Base-by-base conservation (phyloP, 2,888 invertebrate genomes). In the Bugula neritina region DNA sequence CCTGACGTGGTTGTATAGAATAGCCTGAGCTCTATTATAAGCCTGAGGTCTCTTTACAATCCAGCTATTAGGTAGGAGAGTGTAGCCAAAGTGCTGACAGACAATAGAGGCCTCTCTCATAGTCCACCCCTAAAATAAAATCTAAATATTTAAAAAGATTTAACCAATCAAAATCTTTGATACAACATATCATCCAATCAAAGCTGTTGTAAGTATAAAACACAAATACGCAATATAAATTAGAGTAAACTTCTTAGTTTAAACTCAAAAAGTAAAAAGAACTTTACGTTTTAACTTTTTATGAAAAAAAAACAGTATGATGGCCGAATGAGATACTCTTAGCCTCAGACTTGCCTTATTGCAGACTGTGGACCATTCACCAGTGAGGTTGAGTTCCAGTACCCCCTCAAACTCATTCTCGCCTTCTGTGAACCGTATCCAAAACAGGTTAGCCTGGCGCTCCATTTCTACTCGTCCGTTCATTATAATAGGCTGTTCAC, bases 331-430 rank as follows among this genome's bases (percentile, higher is more conserved):
- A n/a, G n/a, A n/a, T n/a, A n/a, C n/a, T n/a, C n/a, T n/a, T n/a
- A n/a, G n/a, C n/a, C n/a, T n/a, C n/a, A n/a, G n/a, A n/a, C n/a
- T n/a, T 75, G 83, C 84, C 77, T 81, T 93, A 84, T 93, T 93
- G 82, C 99, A 99, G 0, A 99, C 93, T 0, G 97, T 97, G 52
- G 98, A 98, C 98, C 98, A 98, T 81, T 90, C 89, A 0, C 90
- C 91, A 73, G 91, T 89, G 10, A 96, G 86, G 78, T 90, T 89
- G 0, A 97, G 89, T 86, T 90, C 86, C 27, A 86, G 77, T n/a
- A 96, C 88, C 0, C 99, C 99, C 86, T 96, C 94, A 74, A 89
- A 88, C 71, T 89, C 89, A 0, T 90, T 90, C 74, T 88, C 87
- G 0, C 94, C 94, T 27, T 93, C 93, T 0, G 92, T 87, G 52